These are phyloP conservation scores for Siphamia tubifer DNA, from an alignment of 2,113 vertebrate species.

Conservation along the genomic window DNA sequence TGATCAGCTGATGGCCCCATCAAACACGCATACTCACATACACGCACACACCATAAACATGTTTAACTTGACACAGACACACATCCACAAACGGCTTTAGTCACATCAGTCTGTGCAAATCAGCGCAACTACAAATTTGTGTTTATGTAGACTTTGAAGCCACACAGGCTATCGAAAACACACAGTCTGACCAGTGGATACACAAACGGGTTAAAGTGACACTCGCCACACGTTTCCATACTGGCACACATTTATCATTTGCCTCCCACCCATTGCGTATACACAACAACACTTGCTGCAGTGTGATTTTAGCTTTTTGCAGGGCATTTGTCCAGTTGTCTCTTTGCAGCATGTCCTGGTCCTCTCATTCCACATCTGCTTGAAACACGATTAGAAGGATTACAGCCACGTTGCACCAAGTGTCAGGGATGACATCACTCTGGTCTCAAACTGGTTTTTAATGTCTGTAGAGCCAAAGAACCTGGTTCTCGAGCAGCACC, in stretches of 20 bases:
- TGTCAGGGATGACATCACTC: conserved; percentile 12
- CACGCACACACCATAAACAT: conserved; percentile 60
- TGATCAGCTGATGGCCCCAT: conserved; percentile 76
- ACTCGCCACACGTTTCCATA: conserved; percentile 31
- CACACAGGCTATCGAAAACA: conserved; percentile 3
- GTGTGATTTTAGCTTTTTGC: conserved; percentile 9
- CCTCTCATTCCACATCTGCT: conserved; percentile 32
- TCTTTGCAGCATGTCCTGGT: conserved; percentile 2
- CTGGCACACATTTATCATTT: conserved; percentile 53
- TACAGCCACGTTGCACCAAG: conserved; percentile 23
- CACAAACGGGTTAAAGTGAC: conserved; percentile 44
- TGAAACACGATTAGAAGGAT: conserved; percentile 25
- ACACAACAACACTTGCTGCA: not conserved
- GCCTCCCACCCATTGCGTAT: not conserved
- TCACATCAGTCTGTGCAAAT: conserved; percentile 39
- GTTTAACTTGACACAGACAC: conserved; percentile 70
- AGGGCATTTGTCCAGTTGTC: conserved; percentile 51
- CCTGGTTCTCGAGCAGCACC: no score
- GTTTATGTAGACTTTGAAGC: conserved; percentile 9
- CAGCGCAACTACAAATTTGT: conserved; percentile 31
- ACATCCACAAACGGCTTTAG: conserved; percentile 32
- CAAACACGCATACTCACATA: conserved; percentile 64
- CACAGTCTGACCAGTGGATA: conserved; percentile 27
- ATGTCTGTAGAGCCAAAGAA: no score
- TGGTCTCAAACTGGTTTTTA: no score